These are phyloP conservation scores for Pilophorus perplexus DNA, from an alignment of 2,888 invertebrate species.

Conservation along the genomic window DNA sequence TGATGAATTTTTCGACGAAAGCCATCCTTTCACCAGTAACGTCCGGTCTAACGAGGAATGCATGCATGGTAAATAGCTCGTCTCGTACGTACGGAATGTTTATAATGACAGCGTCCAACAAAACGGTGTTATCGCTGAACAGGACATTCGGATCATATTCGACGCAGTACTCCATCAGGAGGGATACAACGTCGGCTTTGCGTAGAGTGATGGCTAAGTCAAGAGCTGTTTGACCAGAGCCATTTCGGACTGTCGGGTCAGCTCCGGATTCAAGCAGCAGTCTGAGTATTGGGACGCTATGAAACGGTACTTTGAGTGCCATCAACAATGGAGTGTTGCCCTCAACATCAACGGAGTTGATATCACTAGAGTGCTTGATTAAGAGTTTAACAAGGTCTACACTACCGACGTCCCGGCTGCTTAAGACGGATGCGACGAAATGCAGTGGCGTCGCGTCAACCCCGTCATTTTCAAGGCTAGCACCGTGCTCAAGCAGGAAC, in stretches of 20 bases:
- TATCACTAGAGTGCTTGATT: too few species aligned
- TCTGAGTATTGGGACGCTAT: not conserved
- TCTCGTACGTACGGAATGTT: conserved; percentile 1
- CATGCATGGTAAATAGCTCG: not conserved
- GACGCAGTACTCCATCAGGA: not conserved
- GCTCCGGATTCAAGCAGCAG: not conserved
- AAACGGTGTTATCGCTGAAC: not conserved
- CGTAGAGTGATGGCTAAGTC: not conserved
- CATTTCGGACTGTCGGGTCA: not conserved
- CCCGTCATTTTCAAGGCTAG: too few species aligned
- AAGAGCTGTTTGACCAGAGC: not conserved
- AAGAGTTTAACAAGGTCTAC: too few species aligned
- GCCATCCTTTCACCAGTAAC: not conserved
- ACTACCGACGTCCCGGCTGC: too few species aligned
- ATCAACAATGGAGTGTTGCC: not conserved
- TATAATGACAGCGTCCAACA: not conserved
- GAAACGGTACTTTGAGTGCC: not conserved
- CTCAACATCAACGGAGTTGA: too few species aligned
- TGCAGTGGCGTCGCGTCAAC: too few species aligned
- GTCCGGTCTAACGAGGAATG: not conserved
- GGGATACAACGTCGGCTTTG: not conserved
- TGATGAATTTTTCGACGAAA: not conserved
- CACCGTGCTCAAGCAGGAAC: too few species aligned
- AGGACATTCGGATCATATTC: not conserved
- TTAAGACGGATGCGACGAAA: too few species aligned